phyloP scores from a whole-genome alignment of 2,888 invertebrate species.

The Aethes cnicana region DNA sequence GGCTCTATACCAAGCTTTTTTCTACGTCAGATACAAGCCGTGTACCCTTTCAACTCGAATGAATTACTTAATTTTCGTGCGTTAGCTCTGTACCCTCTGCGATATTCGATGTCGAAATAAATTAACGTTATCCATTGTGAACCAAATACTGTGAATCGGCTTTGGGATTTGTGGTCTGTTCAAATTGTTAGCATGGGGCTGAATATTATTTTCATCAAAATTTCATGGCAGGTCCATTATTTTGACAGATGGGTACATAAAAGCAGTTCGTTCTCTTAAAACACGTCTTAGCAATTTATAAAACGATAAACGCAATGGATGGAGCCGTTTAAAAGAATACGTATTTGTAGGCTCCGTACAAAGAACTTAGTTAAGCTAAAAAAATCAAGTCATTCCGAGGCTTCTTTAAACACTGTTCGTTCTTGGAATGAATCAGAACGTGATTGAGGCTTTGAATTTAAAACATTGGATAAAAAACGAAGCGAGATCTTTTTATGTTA shows the following conservation, averaged over 20 bases:
- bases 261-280: constrained; percentile 14
- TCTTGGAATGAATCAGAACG: constrained; percentile 17
- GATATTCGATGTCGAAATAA: constrained; percentile 68
- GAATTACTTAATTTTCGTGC: constrained; percentile 79
- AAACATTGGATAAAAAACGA: constrained; percentile 22
- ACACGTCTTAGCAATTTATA: constrained; percentile 25
- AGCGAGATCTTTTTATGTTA: constrained; percentile 4
- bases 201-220: constrained; percentile 52
- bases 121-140: constrained; percentile 67
- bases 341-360: constrained; percentile 23
- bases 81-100: constrained; percentile 60
- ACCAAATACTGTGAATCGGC: constrained; percentile 55
- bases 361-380: constrained; percentile 28
- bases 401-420: constrained; percentile 22
- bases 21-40: constrained; percentile 73
- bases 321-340: constrained; percentile 19
- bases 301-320: constrained; percentile 20
- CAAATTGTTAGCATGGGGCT: constrained; percentile 48
- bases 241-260: constrained; percentile 32
- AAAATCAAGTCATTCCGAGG: constrained; percentile 26
- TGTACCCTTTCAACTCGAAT: constrained; percentile 76
- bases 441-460: constrained; percentile 28
- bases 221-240: constrained; percentile 42
- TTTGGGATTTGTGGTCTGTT: constrained; percentile 49
- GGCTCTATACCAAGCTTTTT: constrained; percentile 69